Conservation (phyloP, 2,888 invertebrate genomes). For the Lacanobia wlatinum region DNA sequence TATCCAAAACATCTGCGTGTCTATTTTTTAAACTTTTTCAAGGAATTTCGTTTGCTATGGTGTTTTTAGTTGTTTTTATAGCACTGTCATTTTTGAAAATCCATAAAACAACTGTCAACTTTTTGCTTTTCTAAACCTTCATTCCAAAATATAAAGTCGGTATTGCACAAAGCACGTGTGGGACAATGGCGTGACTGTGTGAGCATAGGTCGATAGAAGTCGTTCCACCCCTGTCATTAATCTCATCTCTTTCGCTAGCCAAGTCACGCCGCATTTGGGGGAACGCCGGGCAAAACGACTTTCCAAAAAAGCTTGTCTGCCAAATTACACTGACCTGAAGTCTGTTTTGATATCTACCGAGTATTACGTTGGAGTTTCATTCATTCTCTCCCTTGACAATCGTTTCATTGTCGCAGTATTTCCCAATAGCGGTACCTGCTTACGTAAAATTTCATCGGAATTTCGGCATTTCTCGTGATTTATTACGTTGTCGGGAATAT, state of each 20-base stretch:
- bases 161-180: constrained; percentile 46
- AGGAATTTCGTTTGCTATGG: not conserved
- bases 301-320: constrained; percentile 75
- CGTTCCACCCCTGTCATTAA: constrained; percentile 86
- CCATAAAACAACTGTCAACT: too few relatives aligned
- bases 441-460: constrained; percentile 61
- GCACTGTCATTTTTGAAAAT: not conserved
- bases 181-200: constrained; percentile 69
- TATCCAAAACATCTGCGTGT: not conserved
- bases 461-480: constrained; percentile 57
- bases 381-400: constrained; percentile 63
- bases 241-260: constrained; percentile 84
- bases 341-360: constrained; percentile 65
- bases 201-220: constrained; percentile 69
- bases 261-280: constrained; percentile 79
- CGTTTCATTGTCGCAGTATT: constrained; percentile 64
- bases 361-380: constrained; percentile 64
- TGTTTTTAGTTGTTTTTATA: not conserved
- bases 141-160: constrained; percentile 12
- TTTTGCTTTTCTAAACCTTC: not conserved
- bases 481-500: constrained; percentile 47
- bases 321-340: constrained; percentile 74
- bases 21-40: not conserved
- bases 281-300: constrained; percentile 73
- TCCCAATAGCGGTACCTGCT: constrained; percentile 59